Base-by-base conservation (phyloP, 2,797 vertebrate genomes). In the Lepidocolaptes lacrymiger region DNA sequence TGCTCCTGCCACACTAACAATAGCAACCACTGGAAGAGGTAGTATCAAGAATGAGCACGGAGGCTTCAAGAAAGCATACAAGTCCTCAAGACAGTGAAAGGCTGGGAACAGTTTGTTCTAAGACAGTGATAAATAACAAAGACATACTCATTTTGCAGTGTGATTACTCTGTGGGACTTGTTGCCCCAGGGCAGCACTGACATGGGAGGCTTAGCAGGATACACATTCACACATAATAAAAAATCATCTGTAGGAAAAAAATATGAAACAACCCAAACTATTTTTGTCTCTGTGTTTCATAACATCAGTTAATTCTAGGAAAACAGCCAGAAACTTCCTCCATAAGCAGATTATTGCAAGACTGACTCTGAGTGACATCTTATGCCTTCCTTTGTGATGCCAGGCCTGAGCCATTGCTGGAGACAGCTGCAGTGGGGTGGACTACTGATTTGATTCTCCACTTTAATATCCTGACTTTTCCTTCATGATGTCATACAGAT, bases 321-420 rank as follows among this genome's bases (percentile, higher is more conserved):
- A 92, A 94, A 91, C 78, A 93, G 85, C 68, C 85, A 93, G 93
- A 93, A 93, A 71, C 64, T 91, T 94, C 80, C 55, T 91, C 36
- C 27, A 19, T 86, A 89, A 95, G 52, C 44, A 89, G 61, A 83
- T 94, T 82, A 92, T 80, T 91, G 85, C 34, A 76, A 88, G 80
- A n/a, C 44, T 84, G 69, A 14, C 79, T 95, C 67, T 77, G 54
- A 85, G 63, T 79, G 87, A 81, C 75, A 81, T 80, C 74, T 77
- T 82, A 16, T 55, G 36, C 20, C 54, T 87, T 88, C 58, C 44
- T 88, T 79, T 77, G 30, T 0, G 4, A 10, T 86, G 79, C 63
- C 83, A 90, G 74, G 72, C 68, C 37, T 39, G 61, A 56, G 72
- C 81, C 82, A 37, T 66, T 72, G 68, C 68, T 89, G 79, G 87